Conservation (phyloP, 2,797 vertebrate species). For the Microctenopoma steveboyesi region DNA sequence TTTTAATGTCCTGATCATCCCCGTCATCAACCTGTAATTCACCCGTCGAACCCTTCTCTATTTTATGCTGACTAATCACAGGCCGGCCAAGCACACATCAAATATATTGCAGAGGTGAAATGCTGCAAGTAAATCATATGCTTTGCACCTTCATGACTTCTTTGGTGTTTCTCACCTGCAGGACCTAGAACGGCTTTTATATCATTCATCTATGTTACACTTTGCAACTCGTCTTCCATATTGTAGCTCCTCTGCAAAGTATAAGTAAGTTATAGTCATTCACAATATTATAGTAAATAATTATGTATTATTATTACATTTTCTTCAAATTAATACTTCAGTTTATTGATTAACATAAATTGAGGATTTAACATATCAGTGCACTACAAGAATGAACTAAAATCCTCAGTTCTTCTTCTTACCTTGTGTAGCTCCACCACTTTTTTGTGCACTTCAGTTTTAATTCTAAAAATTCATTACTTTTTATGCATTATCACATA, state of each 20-base stretch:
- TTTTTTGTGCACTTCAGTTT: constrained; percentile 9
- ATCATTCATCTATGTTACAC: neutral
- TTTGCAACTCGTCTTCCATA: neutral
- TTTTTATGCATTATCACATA: neutral
- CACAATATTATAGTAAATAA: neutral
- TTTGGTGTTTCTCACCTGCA: neutral
- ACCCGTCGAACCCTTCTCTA: neutral
- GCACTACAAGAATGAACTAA: neutral
- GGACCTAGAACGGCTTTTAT: neutral
- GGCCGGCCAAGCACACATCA: constrained; percentile 11
- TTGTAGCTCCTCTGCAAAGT: neutral
- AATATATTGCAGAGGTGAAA: constrained; percentile 14
- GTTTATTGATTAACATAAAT: neutral
- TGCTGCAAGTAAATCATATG: neutral
- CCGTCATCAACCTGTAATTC: neutral
- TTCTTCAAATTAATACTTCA: constrained; percentile 7
- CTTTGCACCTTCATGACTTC: constrained; percentile 7
- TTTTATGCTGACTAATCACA: constrained; percentile 70
- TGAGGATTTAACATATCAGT: neutral
- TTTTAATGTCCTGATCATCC: constrained; percentile 7
- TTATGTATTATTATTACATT: constrained; percentile 10
- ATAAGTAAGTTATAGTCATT: neutral
- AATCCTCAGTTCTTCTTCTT: neutral
- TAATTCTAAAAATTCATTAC: too few species aligned
- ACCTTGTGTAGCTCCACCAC: neutral